Evolutionary conservation across 2,797 vertebrate genomes (phyloP), one percentile per base, ranked within the genome.

Genomic region (Siniperca undulata): DNA sequence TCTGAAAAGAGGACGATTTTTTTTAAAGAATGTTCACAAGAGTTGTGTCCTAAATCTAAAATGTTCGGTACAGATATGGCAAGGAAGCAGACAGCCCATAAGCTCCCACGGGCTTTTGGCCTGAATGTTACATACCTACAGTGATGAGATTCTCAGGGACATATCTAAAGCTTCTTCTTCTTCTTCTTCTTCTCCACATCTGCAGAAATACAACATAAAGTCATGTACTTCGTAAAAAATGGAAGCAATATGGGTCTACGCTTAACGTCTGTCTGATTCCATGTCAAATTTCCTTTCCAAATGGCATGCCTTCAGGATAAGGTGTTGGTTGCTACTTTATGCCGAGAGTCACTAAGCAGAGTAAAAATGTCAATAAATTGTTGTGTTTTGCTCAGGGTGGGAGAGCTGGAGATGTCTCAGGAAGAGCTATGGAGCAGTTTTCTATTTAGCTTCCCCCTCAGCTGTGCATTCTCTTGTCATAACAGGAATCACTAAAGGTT

Each of bases 281-380:
- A 61, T 89, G 86, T 88, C 79, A 89, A 77, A 92, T 89, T 86
- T 77, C 67, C 74, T 80, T 76, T 89, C 75, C 74, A 84, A 90
- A 88, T 84, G 78, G 70, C 88, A 83, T 90, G 82, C 88, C 86
- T 72, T 69, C 76, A 78, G 92, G 91, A 86, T 92, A 90, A 92
- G 90, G 90, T 91, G 91, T 85, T 85, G 86, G 83, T 62, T 88
- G 88, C 86, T 86, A 70, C 82, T 86, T 82, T 82, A 82, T 86
- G 91, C 89, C 67, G 66, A 86, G 84, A 86, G 86, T 84, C 88
- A 86, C 88, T 90, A 83, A 83, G 87, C 89, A 80, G 83, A 92
- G 86, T 79, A 67, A 88, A 94, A 93, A 94, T 93, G 93, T 94
- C 94, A 94, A 94, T 94, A 94, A 93, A 94, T 94, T 88, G 85